A percentile compares a stretch with the other conserved stretches of the same genome.
Evolutionary conservation across 1,140 invertebrate genomes (phyloP).

Genomic region (Cephus cinctus): DNA sequence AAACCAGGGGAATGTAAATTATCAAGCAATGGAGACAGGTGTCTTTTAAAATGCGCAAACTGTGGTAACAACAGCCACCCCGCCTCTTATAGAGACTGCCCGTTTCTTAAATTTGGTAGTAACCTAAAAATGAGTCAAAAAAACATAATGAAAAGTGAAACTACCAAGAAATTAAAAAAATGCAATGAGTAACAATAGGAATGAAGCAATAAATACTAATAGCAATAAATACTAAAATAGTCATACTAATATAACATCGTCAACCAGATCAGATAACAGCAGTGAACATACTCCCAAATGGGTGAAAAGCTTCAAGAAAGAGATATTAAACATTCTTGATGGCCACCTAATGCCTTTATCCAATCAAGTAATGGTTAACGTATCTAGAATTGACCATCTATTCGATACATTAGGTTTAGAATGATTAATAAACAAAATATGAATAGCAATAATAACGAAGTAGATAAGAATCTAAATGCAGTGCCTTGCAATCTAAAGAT

Average conservation of each 20-base stretch:
- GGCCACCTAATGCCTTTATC: too few species aligned
- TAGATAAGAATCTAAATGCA: background rate
- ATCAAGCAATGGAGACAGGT: too few species aligned
- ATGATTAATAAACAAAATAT: background rate
- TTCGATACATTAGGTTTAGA: too few species aligned
- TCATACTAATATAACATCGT: background rate
- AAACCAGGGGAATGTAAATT: background rate
- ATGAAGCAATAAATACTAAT: background rate
- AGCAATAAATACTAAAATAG: background rate
- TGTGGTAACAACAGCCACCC: background rate
- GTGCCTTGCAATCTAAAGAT: constrained; percentile 2
- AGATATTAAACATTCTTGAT: too few species aligned
- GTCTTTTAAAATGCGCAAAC: background rate
- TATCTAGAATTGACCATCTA: too few species aligned
- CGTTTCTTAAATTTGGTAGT: background rate
- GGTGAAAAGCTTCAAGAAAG: too few species aligned
- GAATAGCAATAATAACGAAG: background rate
- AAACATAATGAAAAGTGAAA: background rate
- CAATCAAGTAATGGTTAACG: too few species aligned
- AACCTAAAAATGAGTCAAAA: background rate
- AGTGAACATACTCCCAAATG: too few species aligned
- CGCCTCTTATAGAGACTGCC: background rate
- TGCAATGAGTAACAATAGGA: background rate
- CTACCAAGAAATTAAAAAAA: background rate
- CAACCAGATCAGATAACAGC: too few species aligned